phyloP scores from a whole-genome alignment of 2,797 vertebrate genomes.

The Nyctibius grandis region DNA sequence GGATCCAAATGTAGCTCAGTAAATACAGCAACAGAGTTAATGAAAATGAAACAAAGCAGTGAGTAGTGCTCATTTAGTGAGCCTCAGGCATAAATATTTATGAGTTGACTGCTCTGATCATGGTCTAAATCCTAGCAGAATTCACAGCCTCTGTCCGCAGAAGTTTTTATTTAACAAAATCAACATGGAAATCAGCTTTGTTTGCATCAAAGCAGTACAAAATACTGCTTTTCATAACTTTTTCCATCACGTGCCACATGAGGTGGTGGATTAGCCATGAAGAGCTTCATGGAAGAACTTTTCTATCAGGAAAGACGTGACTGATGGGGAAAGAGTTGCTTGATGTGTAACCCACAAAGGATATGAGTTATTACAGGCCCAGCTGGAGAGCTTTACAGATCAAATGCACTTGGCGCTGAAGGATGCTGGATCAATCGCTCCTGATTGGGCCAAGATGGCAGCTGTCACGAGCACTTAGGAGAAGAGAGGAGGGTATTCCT shows the following conservation, averaged over 20 bases:
- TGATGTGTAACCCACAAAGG: constrained; percentile 57
- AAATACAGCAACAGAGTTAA: background rate
- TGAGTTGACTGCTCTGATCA: constrained; percentile 6
- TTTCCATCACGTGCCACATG: background rate
- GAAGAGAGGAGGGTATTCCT: background rate
- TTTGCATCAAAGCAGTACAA: constrained; percentile 12
- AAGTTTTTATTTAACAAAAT: background rate
- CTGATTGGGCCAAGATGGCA: constrained; percentile 62
- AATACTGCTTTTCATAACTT: constrained; percentile 18
- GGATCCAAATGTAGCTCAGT: background rate
- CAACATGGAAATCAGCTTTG: background rate
- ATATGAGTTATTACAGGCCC: constrained; percentile 58
- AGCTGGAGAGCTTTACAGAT: constrained; percentile 60
- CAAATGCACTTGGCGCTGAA: constrained; percentile 27
- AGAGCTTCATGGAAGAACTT: constrained; percentile 5
- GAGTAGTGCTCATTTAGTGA: constrained; percentile 1
- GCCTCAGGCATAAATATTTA: constrained; percentile 18
- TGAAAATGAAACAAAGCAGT: background rate
- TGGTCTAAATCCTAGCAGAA: background rate
- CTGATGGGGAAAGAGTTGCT: constrained; percentile 30
- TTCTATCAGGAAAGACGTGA: constrained; percentile 24
- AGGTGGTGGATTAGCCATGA: background rate
- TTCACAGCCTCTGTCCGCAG: background rate
- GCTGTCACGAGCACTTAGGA: constrained; percentile 44
- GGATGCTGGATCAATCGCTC: constrained; percentile 54